Conservation (phyloP, 2,113 vertebrate genomes). For the Eulacestoma nigropectus region DNA sequence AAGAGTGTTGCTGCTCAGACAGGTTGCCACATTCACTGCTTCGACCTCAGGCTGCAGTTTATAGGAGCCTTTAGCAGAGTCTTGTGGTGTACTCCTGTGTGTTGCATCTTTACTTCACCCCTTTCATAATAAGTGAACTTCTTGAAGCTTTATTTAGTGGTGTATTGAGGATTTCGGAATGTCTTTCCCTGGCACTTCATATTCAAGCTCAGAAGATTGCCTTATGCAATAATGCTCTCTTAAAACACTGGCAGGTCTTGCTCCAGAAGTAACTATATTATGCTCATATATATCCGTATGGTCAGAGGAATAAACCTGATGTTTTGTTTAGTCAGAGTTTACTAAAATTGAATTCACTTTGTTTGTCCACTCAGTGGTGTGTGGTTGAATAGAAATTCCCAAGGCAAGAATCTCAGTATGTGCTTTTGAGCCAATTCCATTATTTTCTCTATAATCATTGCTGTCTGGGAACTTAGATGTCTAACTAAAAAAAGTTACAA, state of each 20-base stretch:
- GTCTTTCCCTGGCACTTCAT: neutral
- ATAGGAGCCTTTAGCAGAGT: neutral
- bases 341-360: neutral
- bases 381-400: neutral
- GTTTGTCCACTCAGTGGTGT: neutral
- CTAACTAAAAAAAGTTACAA: neutral
- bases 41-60: neutral
- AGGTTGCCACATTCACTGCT: neutral
- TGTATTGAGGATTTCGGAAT: neutral
- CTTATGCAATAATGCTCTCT: neutral
- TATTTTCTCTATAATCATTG: neutral
- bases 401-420: neutral
- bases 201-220: neutral
- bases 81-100: neutral
- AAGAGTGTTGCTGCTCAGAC: neutral
- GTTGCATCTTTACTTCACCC: neutral
- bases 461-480: neutral
- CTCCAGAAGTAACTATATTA: neutral
- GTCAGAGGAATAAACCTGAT: neutral
- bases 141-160: neutral
- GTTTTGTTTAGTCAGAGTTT: neutral
- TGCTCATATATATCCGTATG: neutral
- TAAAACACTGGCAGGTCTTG: neutral
- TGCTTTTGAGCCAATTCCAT: neutral
- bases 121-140: neutral